Evolutionary conservation across 2,888 invertebrate species (phyloP).

Genomic region (Herminia tarsipennalis): DNA sequence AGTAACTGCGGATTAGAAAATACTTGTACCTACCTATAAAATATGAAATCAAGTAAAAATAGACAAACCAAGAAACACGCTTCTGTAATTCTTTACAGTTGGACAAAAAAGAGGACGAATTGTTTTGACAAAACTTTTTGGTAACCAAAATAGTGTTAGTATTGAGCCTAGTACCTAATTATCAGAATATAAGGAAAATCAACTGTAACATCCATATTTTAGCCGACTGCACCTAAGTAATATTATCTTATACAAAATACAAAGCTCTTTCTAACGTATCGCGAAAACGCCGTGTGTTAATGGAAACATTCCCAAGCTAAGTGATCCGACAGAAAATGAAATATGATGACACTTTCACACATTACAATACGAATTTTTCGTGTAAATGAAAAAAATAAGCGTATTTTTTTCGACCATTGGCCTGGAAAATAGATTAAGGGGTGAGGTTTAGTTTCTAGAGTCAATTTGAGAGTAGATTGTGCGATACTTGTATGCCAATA

Average conservation of each 20-base stretch:
- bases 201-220: no score
- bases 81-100: no score
- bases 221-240: no score
- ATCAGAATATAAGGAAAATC: no score
- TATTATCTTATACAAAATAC: constrained; percentile 6
- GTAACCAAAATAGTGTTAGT: no score
- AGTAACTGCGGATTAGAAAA: no score
- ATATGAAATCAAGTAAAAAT: no score
- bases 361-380: constrained; percentile 83
- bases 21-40: no score
- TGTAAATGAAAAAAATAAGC: constrained; percentile 69
- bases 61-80: no score
- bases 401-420: constrained; percentile 40
- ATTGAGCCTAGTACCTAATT: no score
- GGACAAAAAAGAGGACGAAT: no score
- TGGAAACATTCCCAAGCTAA: constrained; percentile 70
- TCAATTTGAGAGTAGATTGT: neutral
- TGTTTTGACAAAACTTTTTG: no score
- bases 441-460: neutral
- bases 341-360: constrained; percentile 83
- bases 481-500: neutral
- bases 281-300: constrained; percentile 41
- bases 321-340: constrained; percentile 84
- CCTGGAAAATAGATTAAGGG: constrained; percentile 18
- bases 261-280: constrained; percentile 5